phyloP scores from a whole-genome alignment of 2,888 invertebrate species.

The Athetis lepigone region DNA sequence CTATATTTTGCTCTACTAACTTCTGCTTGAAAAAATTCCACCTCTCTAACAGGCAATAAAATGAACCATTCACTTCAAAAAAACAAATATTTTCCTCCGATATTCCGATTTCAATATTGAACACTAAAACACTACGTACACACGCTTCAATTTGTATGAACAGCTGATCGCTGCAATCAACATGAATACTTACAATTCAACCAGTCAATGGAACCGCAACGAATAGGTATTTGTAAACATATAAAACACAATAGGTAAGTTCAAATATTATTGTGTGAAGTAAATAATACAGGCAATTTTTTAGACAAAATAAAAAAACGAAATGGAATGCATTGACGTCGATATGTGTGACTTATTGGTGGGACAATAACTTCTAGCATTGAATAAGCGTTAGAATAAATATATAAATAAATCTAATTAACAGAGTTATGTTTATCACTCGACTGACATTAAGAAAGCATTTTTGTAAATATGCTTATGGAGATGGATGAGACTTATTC shows the following conservation, averaged over 20 bases:
- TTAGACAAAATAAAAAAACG: slow-evolving; percentile 3
- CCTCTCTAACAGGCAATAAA: not conserved
- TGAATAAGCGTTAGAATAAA: not conserved
- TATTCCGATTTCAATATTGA: slow-evolving; percentile 23
- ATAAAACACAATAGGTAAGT: not conserved
- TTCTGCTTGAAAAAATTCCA: not conserved
- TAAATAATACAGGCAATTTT: slow-evolving; percentile 2
- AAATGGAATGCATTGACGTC: not conserved
- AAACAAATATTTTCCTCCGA: slow-evolving; percentile 3
- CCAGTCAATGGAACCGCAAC: slow-evolving; percentile 2
- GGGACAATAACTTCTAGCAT: not conserved
- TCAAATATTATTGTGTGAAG: slow-evolving; percentile 19
- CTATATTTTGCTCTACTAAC: no score
- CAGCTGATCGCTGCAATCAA: slow-evolving; percentile 39
- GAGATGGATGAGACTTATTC: not conserved
- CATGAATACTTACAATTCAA: slow-evolving; percentile 9
- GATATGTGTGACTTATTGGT: not conserved
- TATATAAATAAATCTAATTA: not conserved
- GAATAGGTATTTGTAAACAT: not conserved
- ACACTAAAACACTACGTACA: not conserved
- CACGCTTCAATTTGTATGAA: slow-evolving; percentile 26
- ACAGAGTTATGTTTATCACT: not conserved
- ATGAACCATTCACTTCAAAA: not conserved
- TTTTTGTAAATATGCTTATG: no score
- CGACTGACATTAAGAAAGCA: not conserved